These are phyloP conservation scores for Acipenser oxyrinchus DNA, from an alignment of 2,797 vertebrate genomes.

Conservation along the genomic window DNA sequence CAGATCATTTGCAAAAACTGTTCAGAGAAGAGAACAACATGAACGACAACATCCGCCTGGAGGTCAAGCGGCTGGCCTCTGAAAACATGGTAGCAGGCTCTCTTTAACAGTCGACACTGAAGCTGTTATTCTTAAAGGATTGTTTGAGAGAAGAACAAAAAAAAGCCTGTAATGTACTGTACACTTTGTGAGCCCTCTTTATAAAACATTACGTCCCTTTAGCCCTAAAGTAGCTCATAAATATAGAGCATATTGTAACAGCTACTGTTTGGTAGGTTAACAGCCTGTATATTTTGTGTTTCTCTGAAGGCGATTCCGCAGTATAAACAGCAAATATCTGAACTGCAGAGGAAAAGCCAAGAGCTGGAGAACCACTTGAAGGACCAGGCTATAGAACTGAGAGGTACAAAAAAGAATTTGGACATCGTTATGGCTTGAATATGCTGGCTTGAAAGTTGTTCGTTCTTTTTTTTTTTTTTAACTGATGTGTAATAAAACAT, in stretches of 20 bases:
- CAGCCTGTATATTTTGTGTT: background rate
- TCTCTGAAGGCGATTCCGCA: conserved; percentile 75
- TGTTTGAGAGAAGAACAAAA: background rate
- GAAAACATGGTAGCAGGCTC: conserved; percentile 74
- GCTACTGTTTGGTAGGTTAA: no score
- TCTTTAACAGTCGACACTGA: background rate
- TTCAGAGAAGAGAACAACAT: conserved; percentile 81
- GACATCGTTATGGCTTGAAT: background rate
- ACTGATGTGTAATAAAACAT: background rate
- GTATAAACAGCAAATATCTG: conserved; percentile 77
- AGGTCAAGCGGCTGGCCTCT: conserved; percentile 74
- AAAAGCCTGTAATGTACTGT: no score
- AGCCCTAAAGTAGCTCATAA: no score
- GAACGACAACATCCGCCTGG: conserved; percentile 74
- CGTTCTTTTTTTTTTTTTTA: conserved; percentile 19
- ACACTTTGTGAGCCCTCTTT: no score
- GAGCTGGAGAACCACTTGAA: conserved; percentile 69
- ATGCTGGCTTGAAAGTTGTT: conserved; percentile 12
- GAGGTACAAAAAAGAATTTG: conserved; percentile 50
- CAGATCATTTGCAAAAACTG: conserved; percentile 75
- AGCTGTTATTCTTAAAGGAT: background rate
- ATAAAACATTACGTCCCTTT: no score
- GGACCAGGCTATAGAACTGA: conserved; percentile 58
- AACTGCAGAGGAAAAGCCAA: conserved; percentile 78
- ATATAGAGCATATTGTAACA: no score